These are phyloP conservation scores for Telmatochromis bifrenatus DNA, from an alignment of 2,113 vertebrate genomes.

Conservation along the genomic window DNA sequence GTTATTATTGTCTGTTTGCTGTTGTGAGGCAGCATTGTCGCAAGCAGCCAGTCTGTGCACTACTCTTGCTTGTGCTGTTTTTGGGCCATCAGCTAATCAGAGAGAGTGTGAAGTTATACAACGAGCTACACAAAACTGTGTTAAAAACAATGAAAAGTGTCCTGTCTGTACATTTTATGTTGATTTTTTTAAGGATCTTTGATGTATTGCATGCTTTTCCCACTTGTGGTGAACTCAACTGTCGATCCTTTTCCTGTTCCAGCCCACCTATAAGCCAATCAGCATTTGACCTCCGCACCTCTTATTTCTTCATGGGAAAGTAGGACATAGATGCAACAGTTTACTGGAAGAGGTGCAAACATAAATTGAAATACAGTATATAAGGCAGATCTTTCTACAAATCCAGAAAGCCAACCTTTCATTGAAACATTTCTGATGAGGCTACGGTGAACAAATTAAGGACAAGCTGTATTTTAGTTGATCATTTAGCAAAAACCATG, in stretches of 20 bases:
- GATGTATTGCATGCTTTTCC: neutral
- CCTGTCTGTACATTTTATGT: neutral
- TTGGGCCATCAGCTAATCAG: neutral
- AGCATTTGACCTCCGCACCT: neutral
- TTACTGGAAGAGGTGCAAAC: neutral
- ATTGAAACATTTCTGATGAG: neutral
- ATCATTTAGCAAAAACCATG: neutral
- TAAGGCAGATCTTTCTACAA: neutral
- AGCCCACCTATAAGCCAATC: neutral
- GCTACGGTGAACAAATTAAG: neutral
- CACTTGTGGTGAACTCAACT: neutral
- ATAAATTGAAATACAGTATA: neutral
- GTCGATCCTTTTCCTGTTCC: neutral
- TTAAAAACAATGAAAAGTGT: neutral
- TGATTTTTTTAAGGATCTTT: neutral
- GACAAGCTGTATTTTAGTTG: neutral
- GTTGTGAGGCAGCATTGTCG: neutral
- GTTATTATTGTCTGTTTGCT: neutral
- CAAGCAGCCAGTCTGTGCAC: neutral
- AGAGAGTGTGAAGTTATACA: neutral
- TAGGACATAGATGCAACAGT: neutral
- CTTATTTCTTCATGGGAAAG: neutral
- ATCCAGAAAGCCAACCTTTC: neutral
- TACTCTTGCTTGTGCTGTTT: neutral
- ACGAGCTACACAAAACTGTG: neutral